Evolutionary conservation across 2,888 invertebrate species (phyloP).

Genomic region (Trisateles emortualis): DNA sequence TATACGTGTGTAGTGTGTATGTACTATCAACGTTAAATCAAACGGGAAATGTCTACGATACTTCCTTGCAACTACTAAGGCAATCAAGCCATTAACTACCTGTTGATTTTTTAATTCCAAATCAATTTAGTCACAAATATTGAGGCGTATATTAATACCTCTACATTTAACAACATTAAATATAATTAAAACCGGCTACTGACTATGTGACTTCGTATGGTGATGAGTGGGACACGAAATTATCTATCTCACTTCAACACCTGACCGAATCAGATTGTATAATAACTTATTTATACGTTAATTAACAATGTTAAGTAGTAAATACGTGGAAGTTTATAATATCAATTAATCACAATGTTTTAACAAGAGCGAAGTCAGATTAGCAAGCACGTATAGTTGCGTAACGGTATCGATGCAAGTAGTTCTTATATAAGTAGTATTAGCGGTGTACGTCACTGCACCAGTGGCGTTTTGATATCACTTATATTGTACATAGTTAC

Average conservation of each 20-base stretch:
- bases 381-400: conserved; percentile 31
- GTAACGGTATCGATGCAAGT: conserved; percentile 54
- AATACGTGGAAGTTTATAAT: too few species aligned
- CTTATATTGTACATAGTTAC: conserved; percentile 6
- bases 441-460: conserved; percentile 52
- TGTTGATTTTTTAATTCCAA: background rate
- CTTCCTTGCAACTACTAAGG: conserved; percentile 17
- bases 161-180: background rate
- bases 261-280: conserved; percentile 1
- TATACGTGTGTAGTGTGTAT: background rate
- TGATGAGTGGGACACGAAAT: background rate
- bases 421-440: conserved; percentile 59
- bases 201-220: too few species aligned
- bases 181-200: background rate
- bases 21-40: conserved; percentile 10
- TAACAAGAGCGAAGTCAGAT: conserved; percentile 20
- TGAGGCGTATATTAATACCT: background rate
- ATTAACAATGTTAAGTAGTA: background rate
- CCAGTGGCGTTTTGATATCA: conserved; percentile 36
- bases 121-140: background rate
- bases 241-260: background rate
- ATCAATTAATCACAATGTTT: background rate
- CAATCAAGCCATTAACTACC: conserved; percentile 11
- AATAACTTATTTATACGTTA: conserved; percentile 1
- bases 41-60: conserved; percentile 17